A percentile compares a stretch with the other conserved stretches of the same genome.
Evolutionary conservation across 2,113 vertebrate genomes (phyloP).

Genomic region (Glaucidium brasilianum): DNA sequence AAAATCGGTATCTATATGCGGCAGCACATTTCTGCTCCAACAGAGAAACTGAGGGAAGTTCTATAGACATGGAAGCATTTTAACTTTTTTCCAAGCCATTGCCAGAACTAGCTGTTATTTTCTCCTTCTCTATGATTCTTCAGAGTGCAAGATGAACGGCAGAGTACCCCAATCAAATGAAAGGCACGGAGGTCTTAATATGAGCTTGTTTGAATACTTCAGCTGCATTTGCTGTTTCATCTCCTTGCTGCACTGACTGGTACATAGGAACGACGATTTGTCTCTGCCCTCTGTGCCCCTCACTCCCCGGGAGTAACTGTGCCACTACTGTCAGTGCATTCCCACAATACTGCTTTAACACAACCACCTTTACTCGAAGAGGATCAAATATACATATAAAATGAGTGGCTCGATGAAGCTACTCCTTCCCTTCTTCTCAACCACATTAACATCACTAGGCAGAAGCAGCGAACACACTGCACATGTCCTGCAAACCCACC

Average conservation of each 20-base stretch:
- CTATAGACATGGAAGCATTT: not conserved
- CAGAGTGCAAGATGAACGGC: not conserved
- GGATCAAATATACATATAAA: not conserved
- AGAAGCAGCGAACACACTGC: not conserved
- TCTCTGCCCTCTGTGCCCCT: not conserved
- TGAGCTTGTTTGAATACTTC: not conserved
- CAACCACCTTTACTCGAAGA: not conserved
- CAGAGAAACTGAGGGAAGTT: not conserved
- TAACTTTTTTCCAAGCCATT: not conserved
- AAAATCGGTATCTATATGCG: not conserved
- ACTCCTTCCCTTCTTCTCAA: not conserved
- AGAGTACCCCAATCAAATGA: not conserved
- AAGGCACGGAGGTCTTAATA: not conserved
- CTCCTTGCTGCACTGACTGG: not conserved
- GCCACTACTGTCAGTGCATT: not conserved
- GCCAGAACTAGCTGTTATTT: not conserved
- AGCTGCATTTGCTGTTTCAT: not conserved
- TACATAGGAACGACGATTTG: rapidly evolving
- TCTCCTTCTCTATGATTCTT: not conserved
- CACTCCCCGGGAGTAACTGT: not conserved
- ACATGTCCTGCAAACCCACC: not conserved
- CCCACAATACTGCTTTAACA: not conserved
- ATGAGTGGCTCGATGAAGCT: not conserved
- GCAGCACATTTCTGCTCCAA: not conserved
- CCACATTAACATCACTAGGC: not conserved